Evolutionary conservation across 2,797 vertebrate species (phyloP).

Genomic region (Vireo griseus): DNA sequence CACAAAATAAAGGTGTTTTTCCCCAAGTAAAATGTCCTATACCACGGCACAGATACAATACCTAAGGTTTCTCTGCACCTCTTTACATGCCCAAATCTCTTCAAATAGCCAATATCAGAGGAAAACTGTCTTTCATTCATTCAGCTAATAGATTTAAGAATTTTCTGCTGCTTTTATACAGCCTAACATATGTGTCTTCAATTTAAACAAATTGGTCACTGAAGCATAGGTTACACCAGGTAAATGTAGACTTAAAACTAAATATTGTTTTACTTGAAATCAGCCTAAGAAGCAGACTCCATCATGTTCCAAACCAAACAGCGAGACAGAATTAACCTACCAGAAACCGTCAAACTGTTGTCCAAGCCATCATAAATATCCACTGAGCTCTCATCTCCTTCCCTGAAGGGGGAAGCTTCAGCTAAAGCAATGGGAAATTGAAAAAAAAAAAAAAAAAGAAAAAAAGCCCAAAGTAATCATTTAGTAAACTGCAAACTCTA

Average conservation of each 20-base stretch:
- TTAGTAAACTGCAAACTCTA: not conserved
- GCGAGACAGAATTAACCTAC: constrained; percentile 67
- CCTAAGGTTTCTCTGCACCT: not conserved
- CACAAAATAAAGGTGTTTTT: not conserved
- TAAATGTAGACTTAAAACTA: not conserved
- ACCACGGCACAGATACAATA: not conserved
- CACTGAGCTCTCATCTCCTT: constrained; percentile 85
- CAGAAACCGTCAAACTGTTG: constrained; percentile 58
- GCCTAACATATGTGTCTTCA: not conserved
- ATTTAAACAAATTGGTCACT: not conserved
- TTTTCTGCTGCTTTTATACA: not conserved
- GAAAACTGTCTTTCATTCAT: not conserved
- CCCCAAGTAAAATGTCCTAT: not conserved
- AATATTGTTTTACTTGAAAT: not conserved
- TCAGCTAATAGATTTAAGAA: not conserved
- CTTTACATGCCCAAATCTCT: not conserved
- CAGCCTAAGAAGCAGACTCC: not conserved
- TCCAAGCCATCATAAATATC: constrained; percentile 95
- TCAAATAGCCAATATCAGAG: not conserved
- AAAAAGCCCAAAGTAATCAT: accelerated
- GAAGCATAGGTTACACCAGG: not conserved
- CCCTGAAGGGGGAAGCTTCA: constrained; percentile 75
- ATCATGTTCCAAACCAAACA: not conserved
- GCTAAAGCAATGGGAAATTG: not conserved
- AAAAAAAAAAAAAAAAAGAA: not conserved